Evolutionary conservation across 2,888 invertebrate genomes (phyloP), one percentile per base, ranked within the genome.

Genomic region (Trichogramma evanescens): DNA sequence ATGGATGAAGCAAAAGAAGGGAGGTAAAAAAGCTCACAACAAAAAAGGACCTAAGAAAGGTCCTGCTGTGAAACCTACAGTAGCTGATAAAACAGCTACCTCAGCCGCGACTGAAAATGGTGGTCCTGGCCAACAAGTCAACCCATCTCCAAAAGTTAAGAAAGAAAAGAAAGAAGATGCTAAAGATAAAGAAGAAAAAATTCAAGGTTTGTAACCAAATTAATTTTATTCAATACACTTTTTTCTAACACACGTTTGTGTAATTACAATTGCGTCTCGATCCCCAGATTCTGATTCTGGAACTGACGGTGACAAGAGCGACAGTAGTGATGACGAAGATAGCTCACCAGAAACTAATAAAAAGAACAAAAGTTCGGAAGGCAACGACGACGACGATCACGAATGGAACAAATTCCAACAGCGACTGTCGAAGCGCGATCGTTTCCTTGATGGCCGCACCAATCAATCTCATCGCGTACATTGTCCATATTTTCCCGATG

Each of bases 401-500:
- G 95, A 95, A 76, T 96, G 96, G 96, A 92, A 95, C 73, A 90
- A 89, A 79, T 68, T 65, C 80, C 95, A 95, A 79, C 88, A 90
- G 71, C 89, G 91, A 72, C 79, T 95, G 60, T 88, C 90, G 68
- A 93, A 92, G 74, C 83, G 91, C 26, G 95, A 96, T 73, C 88
- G 93, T 67, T 83, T 85, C 10, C 81, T 97, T 48, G 97, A 97
- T 78, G 93, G 95, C 5, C 91, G 93, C 73, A 94, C 94, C 52
- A 94, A 95, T 80, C 84, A 89, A 69, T 97, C 97, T 9, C 97
- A 97, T 77, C 83, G 89, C n/a, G 98, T 99, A 40, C 99, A 99
- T 78, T 93, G 95, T 80, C 99, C 99, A 0, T 88, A 89, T 78
- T 99, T 91, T 79, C 95, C 99, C 4, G 89, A 89, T 77, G 88